Percentiles rank a stretch among this genome's conserved stretches.
Evolutionary conservation across 2,797 vertebrate species (phyloP).

Genomic region (Iguana delicatissima): DNA sequence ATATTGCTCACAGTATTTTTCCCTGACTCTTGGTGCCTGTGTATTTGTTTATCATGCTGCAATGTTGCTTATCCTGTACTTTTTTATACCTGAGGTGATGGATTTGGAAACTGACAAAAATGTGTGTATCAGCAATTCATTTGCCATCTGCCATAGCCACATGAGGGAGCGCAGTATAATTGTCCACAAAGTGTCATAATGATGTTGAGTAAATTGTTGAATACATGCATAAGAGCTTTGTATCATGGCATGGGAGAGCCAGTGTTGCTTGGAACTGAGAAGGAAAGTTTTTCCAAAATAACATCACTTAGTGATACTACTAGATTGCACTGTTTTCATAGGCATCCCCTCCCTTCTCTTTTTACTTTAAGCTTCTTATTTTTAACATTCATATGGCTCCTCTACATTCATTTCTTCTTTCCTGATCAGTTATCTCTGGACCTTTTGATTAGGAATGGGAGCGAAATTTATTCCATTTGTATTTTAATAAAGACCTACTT

Average conservation of each 20-base stretch:
- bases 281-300: background rate
- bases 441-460: background rate
- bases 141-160: conserved; percentile 37
- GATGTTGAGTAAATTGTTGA: conserved; percentile 29
- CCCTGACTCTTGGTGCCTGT: background rate
- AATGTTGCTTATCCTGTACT: conserved; percentile 29
- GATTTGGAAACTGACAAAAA: conserved; percentile 45
- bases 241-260: background rate
- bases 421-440: no score
- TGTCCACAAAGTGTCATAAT: conserved; percentile 4
- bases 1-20: conserved; percentile 34
- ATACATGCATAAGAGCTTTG: background rate
- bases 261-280: background rate
- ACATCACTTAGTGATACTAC: background rate
- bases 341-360: background rate
- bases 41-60: conserved; percentile 48
- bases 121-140: background rate
- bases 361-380: background rate
- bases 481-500: background rate
- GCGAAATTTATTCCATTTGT: background rate
- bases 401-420: background rate
- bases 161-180: conserved; percentile 21
- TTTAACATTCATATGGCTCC: background rate
- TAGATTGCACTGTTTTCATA: background rate
- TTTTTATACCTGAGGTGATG: conserved; percentile 22